These are phyloP conservation scores for Passer domesticus DNA, from an alignment of 2,113 vertebrate genomes.

Conservation along the genomic window DNA sequence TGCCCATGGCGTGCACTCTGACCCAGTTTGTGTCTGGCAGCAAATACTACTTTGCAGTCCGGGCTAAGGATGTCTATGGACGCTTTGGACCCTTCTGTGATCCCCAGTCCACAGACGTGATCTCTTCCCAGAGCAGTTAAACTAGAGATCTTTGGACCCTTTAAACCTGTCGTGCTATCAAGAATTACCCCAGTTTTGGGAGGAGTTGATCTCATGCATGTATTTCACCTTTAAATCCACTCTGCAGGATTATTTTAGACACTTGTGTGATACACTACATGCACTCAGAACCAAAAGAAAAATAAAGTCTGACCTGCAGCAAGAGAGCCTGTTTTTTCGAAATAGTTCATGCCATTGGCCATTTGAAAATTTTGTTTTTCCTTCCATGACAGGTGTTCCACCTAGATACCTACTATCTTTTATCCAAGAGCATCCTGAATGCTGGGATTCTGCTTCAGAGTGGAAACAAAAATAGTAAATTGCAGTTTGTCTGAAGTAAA, in stretches of 20 bases:
- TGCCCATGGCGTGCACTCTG: slow-evolving; percentile 98
- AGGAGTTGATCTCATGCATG: slow-evolving; percentile 76
- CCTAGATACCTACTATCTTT: neutral
- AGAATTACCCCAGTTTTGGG: slow-evolving; percentile 59
- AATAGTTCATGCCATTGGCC: slow-evolving; percentile 57
- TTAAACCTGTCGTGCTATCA: slow-evolving; percentile 45
- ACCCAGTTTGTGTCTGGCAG: slow-evolving; percentile 97
- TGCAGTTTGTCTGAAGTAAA: slow-evolving; percentile 43
- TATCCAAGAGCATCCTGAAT: slow-evolving; percentile 14
- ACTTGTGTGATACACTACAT: slow-evolving; percentile 75
- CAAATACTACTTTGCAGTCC: slow-evolving; percentile 96
- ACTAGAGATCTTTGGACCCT: slow-evolving; percentile 48
- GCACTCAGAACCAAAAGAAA: slow-evolving; percentile 70
- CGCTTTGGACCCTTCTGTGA: slow-evolving; percentile 97
- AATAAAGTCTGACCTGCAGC: slow-evolving; percentile 71
- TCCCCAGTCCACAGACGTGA: slow-evolving; percentile 96
- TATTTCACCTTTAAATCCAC: slow-evolving; percentile 70
- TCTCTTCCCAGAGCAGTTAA: slow-evolving; percentile 85
- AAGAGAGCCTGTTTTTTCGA: slow-evolving; percentile 69
- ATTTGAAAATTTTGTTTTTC: slow-evolving; percentile 43
- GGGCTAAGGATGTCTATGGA: slow-evolving; percentile 94
- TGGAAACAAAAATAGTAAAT: slow-evolving; percentile 29
- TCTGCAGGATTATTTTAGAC: slow-evolving; percentile 71
- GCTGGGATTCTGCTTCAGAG: slow-evolving; percentile 49
- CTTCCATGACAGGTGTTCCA: slow-evolving; percentile 36